phyloP scores from a whole-genome alignment of 2,888 invertebrate species.

The Stomorhina lunata region DNA sequence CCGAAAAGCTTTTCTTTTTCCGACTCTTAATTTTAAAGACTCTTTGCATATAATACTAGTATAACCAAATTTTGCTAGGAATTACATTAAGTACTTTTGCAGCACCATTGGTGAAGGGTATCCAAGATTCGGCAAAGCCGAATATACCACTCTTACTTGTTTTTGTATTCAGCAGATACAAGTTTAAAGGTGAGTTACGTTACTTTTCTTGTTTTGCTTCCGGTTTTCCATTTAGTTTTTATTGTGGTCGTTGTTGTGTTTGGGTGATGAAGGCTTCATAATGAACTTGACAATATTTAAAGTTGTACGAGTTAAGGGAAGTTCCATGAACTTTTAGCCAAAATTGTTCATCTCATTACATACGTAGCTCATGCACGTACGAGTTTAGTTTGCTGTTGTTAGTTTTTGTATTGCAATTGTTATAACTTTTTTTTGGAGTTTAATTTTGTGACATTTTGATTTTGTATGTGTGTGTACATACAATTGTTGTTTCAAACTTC shows the following conservation, averaged over 20 bases:
- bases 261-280: neutral
- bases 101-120: too few relatives aligned
- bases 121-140: too few relatives aligned
- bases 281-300: slow-evolving; percentile 11
- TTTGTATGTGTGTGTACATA: neutral
- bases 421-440: neutral
- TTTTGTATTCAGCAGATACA: too few relatives aligned
- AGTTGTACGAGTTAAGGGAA: neutral
- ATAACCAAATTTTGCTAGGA: too few relatives aligned
- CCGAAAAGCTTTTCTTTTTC: too few relatives aligned
- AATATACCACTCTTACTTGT: too few relatives aligned
- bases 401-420: neutral
- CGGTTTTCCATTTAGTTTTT: neutral
- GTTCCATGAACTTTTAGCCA: neutral
- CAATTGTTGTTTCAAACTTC: neutral
- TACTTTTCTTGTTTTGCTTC: neutral
- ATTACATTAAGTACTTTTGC: too few relatives aligned
- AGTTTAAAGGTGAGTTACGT: neutral
- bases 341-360: neutral
- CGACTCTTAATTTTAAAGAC: too few relatives aligned
- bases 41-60: too few relatives aligned
- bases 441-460: neutral
- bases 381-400: neutral
- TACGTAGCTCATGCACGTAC: neutral
- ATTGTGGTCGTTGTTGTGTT: neutral